A percentile compares a stretch with the other conserved stretches of the same genome.
These are phyloP conservation scores for Pollenia griseotomentosa DNA, from an alignment of 2,888 invertebrate genomes.

Conservation along the genomic window DNA sequence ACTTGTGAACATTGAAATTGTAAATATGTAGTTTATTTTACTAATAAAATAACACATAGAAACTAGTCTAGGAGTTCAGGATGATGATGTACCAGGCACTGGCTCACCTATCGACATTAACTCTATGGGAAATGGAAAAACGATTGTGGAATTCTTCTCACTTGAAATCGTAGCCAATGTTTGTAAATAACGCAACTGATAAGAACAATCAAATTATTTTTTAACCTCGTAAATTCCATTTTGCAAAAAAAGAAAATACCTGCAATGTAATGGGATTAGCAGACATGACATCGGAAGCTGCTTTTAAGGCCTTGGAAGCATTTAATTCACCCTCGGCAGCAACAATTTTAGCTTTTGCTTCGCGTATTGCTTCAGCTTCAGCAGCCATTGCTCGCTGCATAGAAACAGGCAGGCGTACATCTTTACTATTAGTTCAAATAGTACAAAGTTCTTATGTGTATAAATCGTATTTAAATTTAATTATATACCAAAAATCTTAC, in stretches of 20 bases:
- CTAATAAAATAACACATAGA: too few species aligned
- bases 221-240: not conserved
- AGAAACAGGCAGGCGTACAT: constrained; percentile 77
- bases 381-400: constrained; percentile 79
- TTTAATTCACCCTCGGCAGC: constrained; percentile 79
- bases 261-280: constrained; percentile 78
- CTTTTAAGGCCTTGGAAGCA: constrained; percentile 78
- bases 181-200: constrained; percentile 78
- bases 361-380: constrained; percentile 79
- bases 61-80: not conserved
- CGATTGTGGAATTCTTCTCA: constrained; percentile 76
- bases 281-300: constrained; percentile 80
- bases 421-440: constrained; percentile 75
- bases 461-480: not conserved
- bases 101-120: constrained; percentile 38
- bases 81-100: not conserved
- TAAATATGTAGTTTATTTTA: constrained; percentile 15
- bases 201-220: not conserved
- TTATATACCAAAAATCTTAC: constrained; percentile 83
- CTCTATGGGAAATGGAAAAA: constrained; percentile 79
- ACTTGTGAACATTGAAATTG: not conserved
- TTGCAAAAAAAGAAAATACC: constrained; percentile 68
- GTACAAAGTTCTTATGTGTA: not conserved
- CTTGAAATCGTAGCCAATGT: constrained; percentile 77
- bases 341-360: constrained; percentile 80